Evolutionary conservation across 2,113 vertebrate genomes (phyloP), one percentile per base, ranked within the genome.

Genomic region (Xenopus laevis): DNA sequence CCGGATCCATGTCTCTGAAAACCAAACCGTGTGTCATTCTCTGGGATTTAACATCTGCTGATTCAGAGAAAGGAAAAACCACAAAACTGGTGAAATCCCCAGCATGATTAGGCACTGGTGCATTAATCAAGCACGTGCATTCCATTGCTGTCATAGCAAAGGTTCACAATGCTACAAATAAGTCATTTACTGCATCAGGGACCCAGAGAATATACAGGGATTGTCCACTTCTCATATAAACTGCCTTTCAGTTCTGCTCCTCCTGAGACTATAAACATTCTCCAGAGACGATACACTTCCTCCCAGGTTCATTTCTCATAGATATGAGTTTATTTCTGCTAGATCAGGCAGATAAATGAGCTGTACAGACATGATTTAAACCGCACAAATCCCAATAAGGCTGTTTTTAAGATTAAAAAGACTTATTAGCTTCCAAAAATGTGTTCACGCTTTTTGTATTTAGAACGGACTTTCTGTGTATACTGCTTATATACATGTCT

Each of bases 21-120:
- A 67, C 65, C 53, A 74, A 74, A 74, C 57, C 45, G 23, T 61
- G 33, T 7, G 64, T 76, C 50, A 76, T 30, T 60, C 66, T 63
- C 20, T 58, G 67, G 60, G 66, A 69, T 55, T 20, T 59, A 70
- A 76, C 74, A 69, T 70, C 74, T 69, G 74, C 66, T 76, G 47
- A 55, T 53, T 57, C 33, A 76, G 67, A 76, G 45, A 69, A 61
- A 13, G 47, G 40, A 76, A 61, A 16, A 61, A 55, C 50, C 66
- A 52, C 46, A 64, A 30, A 21, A 12, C 13, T 16, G 70, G 59
- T 47, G 13, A 71, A 61, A 40, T 27, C n/a, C 44, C 33, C 1
- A 40, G 33, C 27, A 53, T 44, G 65, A 59, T 18, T 10, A 74
- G 40, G 40, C 55, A 67, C 27, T 57, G 57, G 46, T 60, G 46